Conservation (phyloP, 2,888 invertebrate genomes). For the Macaria liturata region DNA sequence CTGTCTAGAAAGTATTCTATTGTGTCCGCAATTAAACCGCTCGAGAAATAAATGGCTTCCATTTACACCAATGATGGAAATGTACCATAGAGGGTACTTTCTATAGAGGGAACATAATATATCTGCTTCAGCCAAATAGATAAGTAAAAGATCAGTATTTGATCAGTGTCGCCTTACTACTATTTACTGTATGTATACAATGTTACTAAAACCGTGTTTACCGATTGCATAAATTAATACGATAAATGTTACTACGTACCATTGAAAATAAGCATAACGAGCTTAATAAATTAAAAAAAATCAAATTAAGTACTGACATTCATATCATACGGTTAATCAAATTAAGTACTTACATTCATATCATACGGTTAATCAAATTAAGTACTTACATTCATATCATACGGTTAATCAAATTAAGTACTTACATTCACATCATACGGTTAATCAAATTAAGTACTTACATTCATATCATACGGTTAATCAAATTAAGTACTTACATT, state of each 20-base stretch:
- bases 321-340: too few species aligned
- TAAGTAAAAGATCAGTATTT: too few species aligned
- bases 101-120: neutral
- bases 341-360: too few species aligned
- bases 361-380: neutral
- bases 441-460: neutral
- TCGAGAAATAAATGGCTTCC: constrained; percentile 13
- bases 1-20: neutral
- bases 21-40: neutral
- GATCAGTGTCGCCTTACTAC: neutral
- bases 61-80: constrained; percentile 24
- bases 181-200: neutral
- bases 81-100: constrained; percentile 1
- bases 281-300: neutral
- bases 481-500: too few species aligned
- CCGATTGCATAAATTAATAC: too few species aligned
- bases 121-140: too few species aligned
- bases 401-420: too few species aligned
- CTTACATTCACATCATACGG: too few species aligned
- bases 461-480: too few species aligned
- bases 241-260: neutral
- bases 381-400: too few species aligned
- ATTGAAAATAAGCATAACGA: neutral
- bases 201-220: neutral
- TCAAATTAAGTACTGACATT: neutral